phyloP scores from a whole-genome alignment of 2,888 invertebrate species.

The Yponomeuta malinellus region DNA sequence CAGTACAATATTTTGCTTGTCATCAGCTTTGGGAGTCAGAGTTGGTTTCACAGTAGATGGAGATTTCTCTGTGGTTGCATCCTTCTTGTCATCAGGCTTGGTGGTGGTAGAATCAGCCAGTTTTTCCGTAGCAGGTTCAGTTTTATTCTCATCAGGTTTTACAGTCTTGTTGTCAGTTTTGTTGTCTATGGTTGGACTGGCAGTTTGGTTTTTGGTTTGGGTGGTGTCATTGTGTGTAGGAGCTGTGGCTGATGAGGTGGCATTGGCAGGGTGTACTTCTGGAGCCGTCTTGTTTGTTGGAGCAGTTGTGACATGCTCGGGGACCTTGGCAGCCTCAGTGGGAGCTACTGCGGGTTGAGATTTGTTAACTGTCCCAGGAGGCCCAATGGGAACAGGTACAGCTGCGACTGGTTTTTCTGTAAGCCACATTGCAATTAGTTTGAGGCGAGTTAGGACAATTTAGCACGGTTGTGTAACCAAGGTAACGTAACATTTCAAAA shows the following conservation, averaged over 20 bases:
- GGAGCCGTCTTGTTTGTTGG: background rate
- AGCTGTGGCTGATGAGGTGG: background rate
- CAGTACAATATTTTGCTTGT: conserved; percentile 24
- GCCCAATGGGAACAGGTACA: background rate
- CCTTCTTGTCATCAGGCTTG: conserved; percentile 4
- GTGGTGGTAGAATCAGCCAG: background rate
- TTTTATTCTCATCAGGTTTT: conserved; percentile 5
- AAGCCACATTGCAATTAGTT: background rate
- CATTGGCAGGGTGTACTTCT: background rate
- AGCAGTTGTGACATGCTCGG: background rate
- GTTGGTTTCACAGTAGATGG: conserved; percentile 2
- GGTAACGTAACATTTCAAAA: background rate
- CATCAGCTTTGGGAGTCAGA: conserved; percentile 4
- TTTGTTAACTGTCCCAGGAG: background rate
- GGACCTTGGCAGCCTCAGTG: background rate
- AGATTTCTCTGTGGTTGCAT: background rate
- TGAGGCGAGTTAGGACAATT: no score
- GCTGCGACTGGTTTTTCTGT: background rate
- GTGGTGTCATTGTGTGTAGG: conserved; percentile 4
- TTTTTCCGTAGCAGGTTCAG: background rate
- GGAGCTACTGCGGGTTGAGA: background rate
- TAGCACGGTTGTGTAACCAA: background rate
- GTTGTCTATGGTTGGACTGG: conserved; percentile 6
- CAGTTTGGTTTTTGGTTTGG: background rate
- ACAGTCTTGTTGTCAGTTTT: conserved; percentile 1